Conservation (phyloP, 1,140 invertebrate genomes). For the Zaprionus camerounensis region DNA sequence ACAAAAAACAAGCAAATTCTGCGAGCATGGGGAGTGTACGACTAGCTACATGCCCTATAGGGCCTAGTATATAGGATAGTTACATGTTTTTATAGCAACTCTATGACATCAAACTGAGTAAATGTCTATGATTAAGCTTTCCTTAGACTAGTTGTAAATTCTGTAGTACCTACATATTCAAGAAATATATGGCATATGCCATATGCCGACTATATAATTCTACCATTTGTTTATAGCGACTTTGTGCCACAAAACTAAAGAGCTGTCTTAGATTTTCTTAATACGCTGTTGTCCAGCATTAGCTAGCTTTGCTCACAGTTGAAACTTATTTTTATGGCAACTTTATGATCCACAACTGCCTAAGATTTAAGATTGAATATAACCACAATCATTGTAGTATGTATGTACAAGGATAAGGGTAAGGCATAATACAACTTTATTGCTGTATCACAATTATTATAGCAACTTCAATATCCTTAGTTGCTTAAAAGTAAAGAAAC, state of each 20-base stretch:
- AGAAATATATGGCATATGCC: too few relatives aligned
- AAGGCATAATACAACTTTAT: too few relatives aligned
- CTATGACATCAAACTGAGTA: background rate
- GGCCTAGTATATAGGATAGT: too few relatives aligned
- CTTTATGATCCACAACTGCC: background rate
- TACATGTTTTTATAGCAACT: background rate
- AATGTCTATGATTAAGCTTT: background rate
- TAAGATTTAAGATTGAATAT: too few relatives aligned
- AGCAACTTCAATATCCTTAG: background rate
- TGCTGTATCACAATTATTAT: too few relatives aligned
- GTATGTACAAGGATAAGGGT: too few relatives aligned
- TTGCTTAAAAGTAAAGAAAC: background rate
- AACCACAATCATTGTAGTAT: too few relatives aligned
- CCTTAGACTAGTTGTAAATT: too few relatives aligned
- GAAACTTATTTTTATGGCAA: background rate
- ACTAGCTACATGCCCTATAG: slow-evolving; percentile 9
- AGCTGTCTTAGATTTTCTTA: background rate
- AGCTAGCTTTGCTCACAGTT: too few relatives aligned
- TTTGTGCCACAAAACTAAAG: background rate
- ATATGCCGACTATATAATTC: too few relatives aligned
- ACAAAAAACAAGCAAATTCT: slow-evolving; percentile 21
- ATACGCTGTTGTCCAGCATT: background rate
- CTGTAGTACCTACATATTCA: too few relatives aligned
- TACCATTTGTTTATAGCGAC: background rate
- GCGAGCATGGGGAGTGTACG: background rate